A percentile compares a stretch with the other conserved stretches of the same genome.
Conservation (phyloP, 2,113 vertebrate species). For the Callorhinus ursinus region DNA sequence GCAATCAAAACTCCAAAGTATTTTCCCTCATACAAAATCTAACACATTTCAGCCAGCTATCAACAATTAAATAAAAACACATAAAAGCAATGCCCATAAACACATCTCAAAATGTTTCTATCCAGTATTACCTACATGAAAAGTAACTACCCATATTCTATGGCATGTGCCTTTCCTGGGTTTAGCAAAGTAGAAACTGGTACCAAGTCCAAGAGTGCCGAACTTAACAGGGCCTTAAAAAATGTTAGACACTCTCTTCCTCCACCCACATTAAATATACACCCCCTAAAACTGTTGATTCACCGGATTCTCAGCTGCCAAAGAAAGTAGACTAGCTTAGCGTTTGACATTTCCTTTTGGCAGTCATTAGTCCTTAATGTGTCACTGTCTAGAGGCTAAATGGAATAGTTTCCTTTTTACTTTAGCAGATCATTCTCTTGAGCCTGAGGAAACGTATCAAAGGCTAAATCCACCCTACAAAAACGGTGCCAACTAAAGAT, state of each 20-base stretch:
- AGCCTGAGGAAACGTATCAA: constrained; percentile 52
- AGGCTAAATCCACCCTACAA: constrained; percentile 53
- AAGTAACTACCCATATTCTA: constrained; percentile 34
- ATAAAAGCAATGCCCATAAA: constrained; percentile 27
- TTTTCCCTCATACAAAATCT: background rate
- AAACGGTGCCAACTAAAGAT: constrained; percentile 26
- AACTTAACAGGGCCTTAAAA: constrained; percentile 57
- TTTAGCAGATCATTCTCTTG: constrained; percentile 63
- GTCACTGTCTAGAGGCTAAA: constrained; percentile 49
- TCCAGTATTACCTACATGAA: background rate
- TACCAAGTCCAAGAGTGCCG: constrained; percentile 38
- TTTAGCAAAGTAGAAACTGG: constrained; percentile 49
- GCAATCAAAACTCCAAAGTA: background rate
- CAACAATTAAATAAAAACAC: constrained; percentile 33
- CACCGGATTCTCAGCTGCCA: constrained; percentile 53
- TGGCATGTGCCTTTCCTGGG: background rate
- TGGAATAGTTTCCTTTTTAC: constrained; percentile 65
- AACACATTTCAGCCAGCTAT: background rate
- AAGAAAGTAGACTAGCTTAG: constrained; percentile 46
- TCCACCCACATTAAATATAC: constrained; percentile 68
- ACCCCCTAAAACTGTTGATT: constrained; percentile 69
- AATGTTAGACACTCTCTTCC: constrained; percentile 47
- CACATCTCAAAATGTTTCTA: constrained; percentile 18
- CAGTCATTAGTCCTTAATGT: constrained; percentile 71
- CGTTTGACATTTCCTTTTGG: constrained; percentile 75